Evolutionary conservation across 2,113 vertebrate species (phyloP).

Genomic region (Corvus moneduloides): DNA sequence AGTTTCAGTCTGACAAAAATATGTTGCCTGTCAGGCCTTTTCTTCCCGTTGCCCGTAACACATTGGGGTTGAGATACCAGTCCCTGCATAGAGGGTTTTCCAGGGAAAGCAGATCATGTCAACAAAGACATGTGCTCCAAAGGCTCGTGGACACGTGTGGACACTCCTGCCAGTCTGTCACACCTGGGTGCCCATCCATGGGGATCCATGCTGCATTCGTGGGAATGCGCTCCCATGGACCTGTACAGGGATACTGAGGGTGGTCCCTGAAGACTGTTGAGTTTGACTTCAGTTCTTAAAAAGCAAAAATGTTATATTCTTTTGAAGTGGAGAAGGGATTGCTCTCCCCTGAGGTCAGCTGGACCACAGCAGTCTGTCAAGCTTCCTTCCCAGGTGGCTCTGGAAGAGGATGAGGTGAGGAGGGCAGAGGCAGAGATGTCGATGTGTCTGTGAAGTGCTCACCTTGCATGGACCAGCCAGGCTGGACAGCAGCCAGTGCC

Average conservation of each 20-base stretch:
- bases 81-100: not conserved
- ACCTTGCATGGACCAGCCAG: not conserved
- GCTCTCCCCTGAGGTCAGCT: not conserved
- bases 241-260: too few relatives aligned
- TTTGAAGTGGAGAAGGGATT: not conserved
- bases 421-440: not conserved
- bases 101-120: not conserved
- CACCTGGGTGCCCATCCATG: accelerated
- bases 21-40: not conserved
- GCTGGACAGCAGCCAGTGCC: not conserved
- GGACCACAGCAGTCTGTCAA: not conserved
- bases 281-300: not conserved
- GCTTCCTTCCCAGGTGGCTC: not conserved
- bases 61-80: not conserved
- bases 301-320: not conserved
- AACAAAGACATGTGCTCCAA: not conserved
- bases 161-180: not conserved
- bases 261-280: not conserved
- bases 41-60: not conserved
- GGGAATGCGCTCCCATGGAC: accelerated
- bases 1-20: not conserved
- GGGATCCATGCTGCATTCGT: not conserved
- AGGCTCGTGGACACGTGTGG: accelerated
- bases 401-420: not conserved
- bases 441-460: not conserved